Percentiles rank a stretch among this genome's conserved stretches.
Conservation (phyloP, 2,888 invertebrate genomes). For the Leptopterna dolabrata region DNA sequence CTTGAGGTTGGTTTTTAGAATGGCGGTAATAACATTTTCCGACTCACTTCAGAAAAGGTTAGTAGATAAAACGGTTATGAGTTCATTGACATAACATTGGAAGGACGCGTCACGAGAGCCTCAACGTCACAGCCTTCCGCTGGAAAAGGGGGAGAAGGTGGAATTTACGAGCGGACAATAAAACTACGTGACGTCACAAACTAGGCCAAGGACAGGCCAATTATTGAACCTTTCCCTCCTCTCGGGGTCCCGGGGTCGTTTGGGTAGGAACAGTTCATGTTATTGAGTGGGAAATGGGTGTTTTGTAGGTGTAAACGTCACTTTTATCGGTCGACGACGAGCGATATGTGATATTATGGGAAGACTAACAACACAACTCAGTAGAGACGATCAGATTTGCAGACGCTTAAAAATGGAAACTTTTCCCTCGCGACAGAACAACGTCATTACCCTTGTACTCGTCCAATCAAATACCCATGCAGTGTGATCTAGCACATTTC, state of each 20-base stretch:
- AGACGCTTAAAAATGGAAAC: too few relatives aligned
- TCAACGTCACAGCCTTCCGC: conserved; percentile 24
- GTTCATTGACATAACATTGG: conserved; percentile 50
- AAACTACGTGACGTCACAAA: conserved; percentile 54
- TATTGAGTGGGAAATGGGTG: not conserved
- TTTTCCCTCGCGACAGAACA: too few relatives aligned
- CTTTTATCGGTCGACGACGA: too few relatives aligned
- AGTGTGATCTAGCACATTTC: too few relatives aligned
- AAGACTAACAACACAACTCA: too few relatives aligned
- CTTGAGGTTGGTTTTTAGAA: not conserved
- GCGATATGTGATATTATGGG: not conserved
- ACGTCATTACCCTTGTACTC: too few relatives aligned
- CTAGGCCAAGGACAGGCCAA: conserved; percentile 50
- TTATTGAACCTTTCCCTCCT: conserved; percentile 35
- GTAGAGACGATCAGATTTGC: too few relatives aligned
- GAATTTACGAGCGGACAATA: conserved; percentile 54
- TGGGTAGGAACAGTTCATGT: not conserved
- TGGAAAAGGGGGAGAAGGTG: conserved; percentile 43
- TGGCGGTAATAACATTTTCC: conserved; percentile 34
- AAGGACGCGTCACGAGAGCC: conserved; percentile 21
- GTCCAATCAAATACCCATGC: too few relatives aligned
- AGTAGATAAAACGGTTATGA: conserved; percentile 52
- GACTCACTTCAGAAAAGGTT: conserved; percentile 40
- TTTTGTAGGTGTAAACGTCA: not conserved
- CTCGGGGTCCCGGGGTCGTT: not conserved